Conservation (phyloP, 2,113 vertebrate genomes). For the Mesocricetus auratus region DNA sequence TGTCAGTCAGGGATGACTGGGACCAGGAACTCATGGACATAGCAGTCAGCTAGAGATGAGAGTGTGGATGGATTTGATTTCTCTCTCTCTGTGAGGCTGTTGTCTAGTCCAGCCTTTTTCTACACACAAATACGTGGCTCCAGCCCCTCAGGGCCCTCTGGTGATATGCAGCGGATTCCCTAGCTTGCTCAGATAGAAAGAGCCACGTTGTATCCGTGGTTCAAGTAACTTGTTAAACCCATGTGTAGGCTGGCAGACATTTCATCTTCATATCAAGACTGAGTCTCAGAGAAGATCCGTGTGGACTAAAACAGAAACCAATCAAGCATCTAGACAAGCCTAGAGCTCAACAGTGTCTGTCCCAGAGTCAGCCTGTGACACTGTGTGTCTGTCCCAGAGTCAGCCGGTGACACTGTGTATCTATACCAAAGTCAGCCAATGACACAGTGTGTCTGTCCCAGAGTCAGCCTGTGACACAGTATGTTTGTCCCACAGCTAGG, state of each 20-base stretch:
- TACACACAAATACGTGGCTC: not conserved
- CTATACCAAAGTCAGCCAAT: not conserved
- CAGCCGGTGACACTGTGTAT: not conserved
- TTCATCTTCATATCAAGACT: not conserved
- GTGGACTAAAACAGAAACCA: not conserved
- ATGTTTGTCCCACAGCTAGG: not conserved
- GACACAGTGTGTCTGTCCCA: not conserved
- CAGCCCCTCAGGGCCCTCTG: not conserved
- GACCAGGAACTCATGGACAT: not conserved
- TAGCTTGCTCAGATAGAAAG: not conserved
- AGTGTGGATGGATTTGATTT: not conserved
- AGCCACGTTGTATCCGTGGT: not conserved
- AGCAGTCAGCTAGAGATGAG: not conserved
- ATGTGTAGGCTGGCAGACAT: not conserved
- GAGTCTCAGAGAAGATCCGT: not conserved
- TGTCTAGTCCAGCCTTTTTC: not conserved
- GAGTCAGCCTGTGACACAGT: not conserved
- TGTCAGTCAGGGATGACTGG: not conserved
- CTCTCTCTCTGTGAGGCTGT: not conserved
- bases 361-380: not conserved
- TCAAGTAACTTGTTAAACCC: not conserved
- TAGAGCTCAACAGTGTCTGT: not conserved
- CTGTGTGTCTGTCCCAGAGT: not conserved
- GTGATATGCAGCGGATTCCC: not conserved
- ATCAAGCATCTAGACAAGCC: not conserved